Conservation (phyloP, 2,888 invertebrate genomes). For the Apamea crenata region DNA sequence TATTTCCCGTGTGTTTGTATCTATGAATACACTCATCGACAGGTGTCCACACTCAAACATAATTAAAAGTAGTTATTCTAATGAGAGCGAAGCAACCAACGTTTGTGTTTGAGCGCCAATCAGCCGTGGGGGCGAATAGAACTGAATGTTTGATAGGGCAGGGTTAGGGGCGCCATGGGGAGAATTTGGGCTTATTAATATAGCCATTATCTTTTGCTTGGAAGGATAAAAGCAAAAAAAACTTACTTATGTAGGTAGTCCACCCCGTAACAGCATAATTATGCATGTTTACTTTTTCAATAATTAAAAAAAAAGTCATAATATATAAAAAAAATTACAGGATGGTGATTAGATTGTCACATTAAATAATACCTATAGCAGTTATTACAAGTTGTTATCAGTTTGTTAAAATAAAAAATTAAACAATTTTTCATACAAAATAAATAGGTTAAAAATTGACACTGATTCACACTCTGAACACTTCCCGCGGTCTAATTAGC, state of each 20-base stretch:
- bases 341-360: too few relatives aligned
- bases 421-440: too few relatives aligned
- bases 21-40: background rate
- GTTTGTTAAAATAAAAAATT: too few relatives aligned
- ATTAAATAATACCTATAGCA: too few relatives aligned
- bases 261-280: background rate
- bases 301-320: background rate
- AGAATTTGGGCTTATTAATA: too few relatives aligned
- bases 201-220: background rate
- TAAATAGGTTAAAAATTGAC: too few relatives aligned
- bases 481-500: too few relatives aligned
- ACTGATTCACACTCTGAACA: too few relatives aligned
- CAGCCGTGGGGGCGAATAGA: constrained; percentile 14
- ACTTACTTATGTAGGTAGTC: background rate
- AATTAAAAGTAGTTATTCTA: constrained; percentile 31
- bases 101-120: constrained; percentile 30
- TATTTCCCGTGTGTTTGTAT: background rate
- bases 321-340: too few relatives aligned
- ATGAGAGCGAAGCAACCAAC: constrained; percentile 28
- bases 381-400: too few relatives aligned
- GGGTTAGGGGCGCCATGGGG: background rate
- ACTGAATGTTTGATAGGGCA: background rate
- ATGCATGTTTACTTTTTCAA: background rate
- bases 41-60: background rate
- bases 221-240: background rate